Evolutionary conservation across 92 coral and sea anemone species (phyloP).

Genomic region (Parazoanthus darwini): DNA sequence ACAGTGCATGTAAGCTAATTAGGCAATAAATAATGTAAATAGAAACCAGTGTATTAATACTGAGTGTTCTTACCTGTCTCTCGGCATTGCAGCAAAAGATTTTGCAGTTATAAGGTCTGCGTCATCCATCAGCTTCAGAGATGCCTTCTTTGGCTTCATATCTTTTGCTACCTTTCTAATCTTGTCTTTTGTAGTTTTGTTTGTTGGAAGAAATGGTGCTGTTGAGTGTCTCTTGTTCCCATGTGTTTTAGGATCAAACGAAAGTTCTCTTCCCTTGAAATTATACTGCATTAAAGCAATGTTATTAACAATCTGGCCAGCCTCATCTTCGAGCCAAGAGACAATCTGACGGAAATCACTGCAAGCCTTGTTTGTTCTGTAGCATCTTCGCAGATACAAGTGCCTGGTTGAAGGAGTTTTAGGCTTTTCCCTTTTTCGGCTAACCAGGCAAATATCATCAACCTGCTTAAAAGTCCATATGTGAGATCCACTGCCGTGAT

Average conservation of each 20-base stretch:
- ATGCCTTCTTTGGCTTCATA: conserved; percentile 44
- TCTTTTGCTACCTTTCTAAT: conserved; percentile 27
- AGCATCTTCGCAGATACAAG: conserved; percentile 42
- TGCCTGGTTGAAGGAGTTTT: neutral
- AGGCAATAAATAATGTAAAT: no score
- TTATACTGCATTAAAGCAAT: conserved; percentile 46
- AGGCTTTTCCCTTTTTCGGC: conserved; percentile 44
- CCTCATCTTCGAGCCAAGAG: conserved; percentile 44
- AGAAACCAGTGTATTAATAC: no score
- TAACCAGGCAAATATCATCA: conserved; percentile 27
- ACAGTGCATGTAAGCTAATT: no score
- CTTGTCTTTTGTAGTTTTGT: conserved; percentile 48
- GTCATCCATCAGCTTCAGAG: conserved; percentile 9
- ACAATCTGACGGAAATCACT: conserved; percentile 43
- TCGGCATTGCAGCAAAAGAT: conserved; percentile 35
- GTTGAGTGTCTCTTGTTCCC: conserved; percentile 40
- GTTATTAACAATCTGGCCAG: conserved; percentile 32
- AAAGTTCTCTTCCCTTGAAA: conserved; percentile 48
- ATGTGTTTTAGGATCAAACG: conserved; percentile 45
- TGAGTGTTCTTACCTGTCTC: conserved; percentile 1
- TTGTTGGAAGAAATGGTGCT: conserved; percentile 45
- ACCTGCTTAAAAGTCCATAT: conserved; percentile 50
- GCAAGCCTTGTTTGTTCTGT: conserved; percentile 39
- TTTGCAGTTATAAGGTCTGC: conserved; percentile 42
- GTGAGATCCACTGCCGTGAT: conserved; percentile 42